Percentiles rank a stretch among this genome's conserved stretches.
Evolutionary conservation across 2,113 vertebrate genomes (phyloP).

Genomic region (Ginglymostoma cirratum): DNA sequence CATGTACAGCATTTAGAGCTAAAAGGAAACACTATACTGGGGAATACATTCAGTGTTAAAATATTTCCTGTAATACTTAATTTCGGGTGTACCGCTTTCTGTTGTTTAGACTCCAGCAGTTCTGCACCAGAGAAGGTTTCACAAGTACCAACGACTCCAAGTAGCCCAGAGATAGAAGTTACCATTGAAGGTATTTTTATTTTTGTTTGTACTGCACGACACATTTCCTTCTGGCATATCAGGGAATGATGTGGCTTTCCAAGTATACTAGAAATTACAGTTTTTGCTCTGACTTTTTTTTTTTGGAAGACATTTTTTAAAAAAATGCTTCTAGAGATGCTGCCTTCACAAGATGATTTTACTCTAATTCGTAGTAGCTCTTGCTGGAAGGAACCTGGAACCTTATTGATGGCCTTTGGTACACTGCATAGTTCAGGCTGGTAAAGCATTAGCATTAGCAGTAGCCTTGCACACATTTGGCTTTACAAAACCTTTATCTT

Average conservation of each 20-base stretch:
- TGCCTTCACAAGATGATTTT: neutral
- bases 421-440: neutral
- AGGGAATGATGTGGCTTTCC: neutral
- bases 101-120: neutral
- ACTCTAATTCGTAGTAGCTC: neutral
- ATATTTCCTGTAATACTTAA: neutral
- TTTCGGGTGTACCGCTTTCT: neutral
- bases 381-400: neutral
- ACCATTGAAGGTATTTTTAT: constrained; percentile 31
- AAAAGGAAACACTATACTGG: neutral
- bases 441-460: neutral
- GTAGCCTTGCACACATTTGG: neutral
- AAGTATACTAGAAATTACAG: neutral
- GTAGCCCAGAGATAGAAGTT: constrained; percentile 32
- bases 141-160: neutral
- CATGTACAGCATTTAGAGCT: neutral
- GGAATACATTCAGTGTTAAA: neutral
- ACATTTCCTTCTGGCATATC: neutral
- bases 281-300: neutral
- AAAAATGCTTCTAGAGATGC: neutral
- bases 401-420: neutral
- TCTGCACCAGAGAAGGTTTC: neutral
- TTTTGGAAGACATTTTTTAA: neutral
- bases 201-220: neutral
- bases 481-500: neutral